phyloP scores from a whole-genome alignment of 2,888 invertebrate species.

The Isotomurus palustris region DNA sequence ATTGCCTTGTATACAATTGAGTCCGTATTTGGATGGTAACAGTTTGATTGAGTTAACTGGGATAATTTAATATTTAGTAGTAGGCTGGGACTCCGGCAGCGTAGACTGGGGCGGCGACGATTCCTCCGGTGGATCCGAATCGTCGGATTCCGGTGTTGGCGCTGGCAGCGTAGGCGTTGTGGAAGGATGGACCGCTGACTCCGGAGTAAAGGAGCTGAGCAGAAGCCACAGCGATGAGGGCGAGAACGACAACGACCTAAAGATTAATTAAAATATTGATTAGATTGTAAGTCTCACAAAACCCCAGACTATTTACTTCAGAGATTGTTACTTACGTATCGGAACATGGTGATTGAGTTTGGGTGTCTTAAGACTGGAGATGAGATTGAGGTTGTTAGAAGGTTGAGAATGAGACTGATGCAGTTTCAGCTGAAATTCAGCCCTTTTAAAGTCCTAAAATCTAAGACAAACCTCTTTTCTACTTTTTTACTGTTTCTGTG shows the following conservation, averaged over 20 bases:
- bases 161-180: constrained; percentile 13
- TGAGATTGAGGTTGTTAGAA: too few relatives aligned
- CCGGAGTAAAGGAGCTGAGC: constrained; percentile 16
- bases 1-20: too few relatives aligned
- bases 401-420: neutral
- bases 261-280: neutral
- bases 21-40: too few relatives aligned
- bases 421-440: neutral
- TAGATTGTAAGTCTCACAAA: neutral
- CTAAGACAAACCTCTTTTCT: neutral
- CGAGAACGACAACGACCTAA: constrained; percentile 20
- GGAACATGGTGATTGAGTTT: constrained; percentile 2
- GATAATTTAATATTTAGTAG: constrained; percentile 2
- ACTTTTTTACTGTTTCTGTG: too few relatives aligned
- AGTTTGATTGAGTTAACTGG: too few relatives aligned
- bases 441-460: neutral
- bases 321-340: neutral
- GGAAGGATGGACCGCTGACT: constrained; percentile 13
- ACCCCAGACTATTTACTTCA: too few relatives aligned
- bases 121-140: constrained; percentile 32
- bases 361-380: too few relatives aligned
- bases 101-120: constrained; percentile 12
- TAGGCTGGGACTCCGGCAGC: constrained; percentile 3
- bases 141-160: constrained; percentile 28
- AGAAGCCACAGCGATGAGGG: constrained; percentile 24